Base-by-base conservation (phyloP, 2,797 vertebrate species). In the Heliangelus exortis region DNA sequence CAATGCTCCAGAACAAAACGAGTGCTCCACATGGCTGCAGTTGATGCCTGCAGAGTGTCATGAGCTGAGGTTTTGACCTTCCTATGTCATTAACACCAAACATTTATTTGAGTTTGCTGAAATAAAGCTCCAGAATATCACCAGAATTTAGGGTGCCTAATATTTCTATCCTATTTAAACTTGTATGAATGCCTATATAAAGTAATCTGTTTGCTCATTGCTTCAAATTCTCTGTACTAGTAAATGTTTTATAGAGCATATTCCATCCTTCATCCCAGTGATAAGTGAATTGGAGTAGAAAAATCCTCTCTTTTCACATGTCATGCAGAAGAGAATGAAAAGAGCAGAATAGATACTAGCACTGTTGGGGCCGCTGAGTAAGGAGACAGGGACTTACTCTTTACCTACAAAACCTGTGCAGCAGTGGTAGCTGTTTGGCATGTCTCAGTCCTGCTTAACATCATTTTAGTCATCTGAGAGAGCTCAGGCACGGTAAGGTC, bases 1-100 rank as follows among this genome's bases (percentile, higher is more conserved):
- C 48, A 34, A 33, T 6, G 8, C 39, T 78, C 62, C 1, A 7
- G 89, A 89, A 76, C n/a, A 55, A 65, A 28, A 55, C 50, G 28
- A 73, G 22, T 18, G 28, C 10, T 92, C 31, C 66, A 54, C 45
- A 47, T 26, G 53, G 20, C 82, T 63, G 51, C 31, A 89, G 15
- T 29, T 11, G 43, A 73, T 85, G 76, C 62, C 78, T 95, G 87
- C 54, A 74, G 59, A 82, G 23, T 73, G 34, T 96, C 84, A 85
- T n/a, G 36, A 87, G 50, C 28, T 62, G 79, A 73, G 51, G 23
- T 29, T 66, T 89, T 95, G 39, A 87, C 87, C 55, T 86, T 15
- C 57, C 22, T 55, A 10, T 51, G 16, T 91, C 62, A 55, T 41
- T 62, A 53, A 81, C 34, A 76, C 48, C 48, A 89, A 92, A 75